A percentile compares a stretch with the other conserved stretches of the same genome.
phyloP scores from a whole-genome alignment of 1,140 invertebrate species.

The Centruroides sculpturatus region DNA sequence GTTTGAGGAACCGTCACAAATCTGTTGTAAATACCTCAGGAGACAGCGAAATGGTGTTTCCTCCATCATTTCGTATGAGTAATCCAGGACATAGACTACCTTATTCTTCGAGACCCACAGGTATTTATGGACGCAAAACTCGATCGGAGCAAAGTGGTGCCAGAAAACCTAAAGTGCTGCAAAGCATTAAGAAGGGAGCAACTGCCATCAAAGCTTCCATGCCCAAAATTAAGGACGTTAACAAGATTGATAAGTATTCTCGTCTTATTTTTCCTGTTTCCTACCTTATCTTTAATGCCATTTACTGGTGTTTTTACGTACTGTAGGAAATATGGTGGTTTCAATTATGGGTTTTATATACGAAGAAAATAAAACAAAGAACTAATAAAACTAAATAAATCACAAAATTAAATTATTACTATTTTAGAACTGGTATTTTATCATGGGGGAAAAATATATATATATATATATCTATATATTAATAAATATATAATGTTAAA shows the following conservation, averaged over 20 bases:
- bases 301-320: constrained; percentile 85
- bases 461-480: too few relatives aligned
- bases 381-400: too few relatives aligned
- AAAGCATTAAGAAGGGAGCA: constrained; percentile 42
- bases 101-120: constrained; percentile 1
- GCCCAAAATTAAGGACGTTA: constrained; percentile 90
- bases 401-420: too few relatives aligned
- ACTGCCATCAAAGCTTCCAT: constrained; percentile 36
- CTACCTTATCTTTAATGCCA: constrained; percentile 85
- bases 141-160: background rate
- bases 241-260: constrained; percentile 93
- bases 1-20: constrained; percentile 50
- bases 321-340: background rate
- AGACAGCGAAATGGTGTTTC: constrained; percentile 16
- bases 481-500: too few relatives aligned
- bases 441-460: too few relatives aligned
- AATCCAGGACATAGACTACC: constrained; percentile 8
- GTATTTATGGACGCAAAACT: background rate
- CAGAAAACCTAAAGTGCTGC: constrained; percentile 50
- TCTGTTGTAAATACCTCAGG: constrained; percentile 7
- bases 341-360: too few relatives aligned
- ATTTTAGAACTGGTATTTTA: too few relatives aligned
- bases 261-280: constrained; percentile 85
- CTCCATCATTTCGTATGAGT: constrained; percentile 24
- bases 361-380: too few relatives aligned